Evolutionary conservation across 2,113 vertebrate species (phyloP), one percentile per base, ranked within the genome.

Genomic region (Leptobrachium leishanense): DNA sequence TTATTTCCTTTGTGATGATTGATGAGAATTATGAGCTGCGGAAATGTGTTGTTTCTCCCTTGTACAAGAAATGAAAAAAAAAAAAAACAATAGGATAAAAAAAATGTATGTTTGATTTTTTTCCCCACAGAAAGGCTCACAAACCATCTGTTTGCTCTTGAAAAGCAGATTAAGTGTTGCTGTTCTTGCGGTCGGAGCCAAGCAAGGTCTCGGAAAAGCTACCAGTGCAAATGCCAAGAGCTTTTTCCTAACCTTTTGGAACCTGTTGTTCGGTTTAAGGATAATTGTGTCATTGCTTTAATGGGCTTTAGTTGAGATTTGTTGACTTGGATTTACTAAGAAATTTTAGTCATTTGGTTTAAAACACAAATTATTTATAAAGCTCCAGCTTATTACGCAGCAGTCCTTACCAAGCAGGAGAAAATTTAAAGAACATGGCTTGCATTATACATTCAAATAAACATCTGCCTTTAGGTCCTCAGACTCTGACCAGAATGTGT

Each of bases 141-240:
- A n/a, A 20, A 10, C 68, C 68, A 70, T 53, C 68, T 53, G 68
- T 50, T 70, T 70, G 8, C 7, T 53, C 68, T 20, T n/a, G 15
- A 31, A 50, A 53, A 70, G 69, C 46, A 72, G 69, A 55, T 55
- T 54, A 72, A 12, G 31, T 15, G 68, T 20, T 50, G 9, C 42
- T 15, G 6, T 43, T 41, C 31, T 6, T n/a, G 50, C 5, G 69
- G 12, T 54, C n/a, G 55, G 46, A 39, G n/a, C 7, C 46, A 50
- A 4, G 46, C 8, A 40, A 72, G 69, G 69, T 40, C 69, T 55
- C 20, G 8, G 46, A 5, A 40, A 72, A 55, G 20, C 46, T 3
- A 11, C 11, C 8, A 12, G 11, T 31, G 20, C 31, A 40, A 53
- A 7, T 55, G 4, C 6, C 9, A 15, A 10, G 15, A 53, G 12